These are phyloP conservation scores for Hoplodrina ambigua DNA, from an alignment of 2,888 invertebrate genomes.

Conservation along the genomic window DNA sequence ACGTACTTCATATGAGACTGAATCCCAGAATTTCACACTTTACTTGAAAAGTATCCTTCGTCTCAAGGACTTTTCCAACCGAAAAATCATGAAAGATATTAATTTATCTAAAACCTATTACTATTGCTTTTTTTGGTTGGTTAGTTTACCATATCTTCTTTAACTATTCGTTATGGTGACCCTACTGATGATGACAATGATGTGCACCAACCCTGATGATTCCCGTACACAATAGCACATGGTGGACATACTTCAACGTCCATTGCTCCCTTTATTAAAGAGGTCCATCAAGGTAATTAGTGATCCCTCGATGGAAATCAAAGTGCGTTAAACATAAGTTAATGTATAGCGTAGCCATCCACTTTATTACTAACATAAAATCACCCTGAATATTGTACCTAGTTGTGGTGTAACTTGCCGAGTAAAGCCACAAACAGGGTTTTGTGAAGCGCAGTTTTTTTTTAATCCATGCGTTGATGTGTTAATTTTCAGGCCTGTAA, in stretches of 20 bases:
- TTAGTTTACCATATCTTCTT: background rate
- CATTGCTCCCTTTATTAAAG: slow-evolving; percentile 47
- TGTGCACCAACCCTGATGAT: slow-evolving; percentile 49
- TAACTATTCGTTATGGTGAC: background rate
- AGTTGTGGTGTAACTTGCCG: slow-evolving; percentile 27
- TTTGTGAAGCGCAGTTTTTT: slow-evolving; percentile 3
- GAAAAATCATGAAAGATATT: background rate
- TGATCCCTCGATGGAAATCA: slow-evolving; percentile 37
- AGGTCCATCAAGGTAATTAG: slow-evolving; percentile 57
- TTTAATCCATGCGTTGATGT: slow-evolving; percentile 3
- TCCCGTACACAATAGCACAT: slow-evolving; percentile 30
- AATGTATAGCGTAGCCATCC: slow-evolving; percentile 20
- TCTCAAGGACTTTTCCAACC: background rate
- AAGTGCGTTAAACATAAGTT: slow-evolving; percentile 23
- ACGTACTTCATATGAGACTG: background rate
- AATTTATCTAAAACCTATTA: background rate
- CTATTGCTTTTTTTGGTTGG: background rate
- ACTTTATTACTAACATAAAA: slow-evolving; percentile 42
- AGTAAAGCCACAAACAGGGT: slow-evolving; percentile 29
- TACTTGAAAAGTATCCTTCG: background rate
- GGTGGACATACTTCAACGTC: slow-evolving; percentile 54
- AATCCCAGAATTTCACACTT: background rate
- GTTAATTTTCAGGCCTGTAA: background rate
- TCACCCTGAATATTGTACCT: slow-evolving; percentile 16
- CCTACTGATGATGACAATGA: background rate